These are phyloP conservation scores for Styela clava DNA, from an alignment of 23 tunicate genomes.

Conservation along the genomic window DNA sequence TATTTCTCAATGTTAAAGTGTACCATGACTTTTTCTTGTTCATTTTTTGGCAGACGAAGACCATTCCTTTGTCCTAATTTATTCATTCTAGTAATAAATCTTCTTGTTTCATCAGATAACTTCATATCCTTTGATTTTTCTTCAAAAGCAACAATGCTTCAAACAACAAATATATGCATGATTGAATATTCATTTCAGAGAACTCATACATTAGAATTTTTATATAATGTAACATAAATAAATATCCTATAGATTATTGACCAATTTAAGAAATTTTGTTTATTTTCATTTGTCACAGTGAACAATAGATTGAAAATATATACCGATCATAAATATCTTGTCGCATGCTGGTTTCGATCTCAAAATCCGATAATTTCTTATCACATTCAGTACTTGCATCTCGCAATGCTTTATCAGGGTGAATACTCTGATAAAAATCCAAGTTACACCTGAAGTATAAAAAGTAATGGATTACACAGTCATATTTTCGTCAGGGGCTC, in stretches of 20 bases:
- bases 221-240: no score
- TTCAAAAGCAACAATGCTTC: slow-evolving; percentile 61
- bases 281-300: no score
- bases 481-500: no score
- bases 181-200: neutral
- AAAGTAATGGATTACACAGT: neutral
- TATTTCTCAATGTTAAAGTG: no score
- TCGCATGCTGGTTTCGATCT: slow-evolving; percentile 84
- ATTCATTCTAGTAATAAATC: slow-evolving; percentile 57
- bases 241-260: no score
- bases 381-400: slow-evolving; percentile 84
- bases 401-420: slow-evolving; percentile 65
- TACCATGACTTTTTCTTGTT: slow-evolving; percentile 61
- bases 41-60: slow-evolving; percentile 33
- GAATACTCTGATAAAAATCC: slow-evolving; percentile 84
- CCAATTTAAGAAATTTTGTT: no score
- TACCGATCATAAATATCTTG: slow-evolving; percentile 86
- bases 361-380: slow-evolving; percentile 71
- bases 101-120: slow-evolving; percentile 37
- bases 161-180: neutral
- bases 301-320: no score
- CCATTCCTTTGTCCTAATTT: slow-evolving; percentile 74
- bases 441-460: slow-evolving; percentile 42
- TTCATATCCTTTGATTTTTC: slow-evolving; percentile 20
- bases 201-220: neutral